phyloP scores from a whole-genome alignment of 1,140 invertebrate genomes.

The Zeugodacus cucurbitae region DNA sequence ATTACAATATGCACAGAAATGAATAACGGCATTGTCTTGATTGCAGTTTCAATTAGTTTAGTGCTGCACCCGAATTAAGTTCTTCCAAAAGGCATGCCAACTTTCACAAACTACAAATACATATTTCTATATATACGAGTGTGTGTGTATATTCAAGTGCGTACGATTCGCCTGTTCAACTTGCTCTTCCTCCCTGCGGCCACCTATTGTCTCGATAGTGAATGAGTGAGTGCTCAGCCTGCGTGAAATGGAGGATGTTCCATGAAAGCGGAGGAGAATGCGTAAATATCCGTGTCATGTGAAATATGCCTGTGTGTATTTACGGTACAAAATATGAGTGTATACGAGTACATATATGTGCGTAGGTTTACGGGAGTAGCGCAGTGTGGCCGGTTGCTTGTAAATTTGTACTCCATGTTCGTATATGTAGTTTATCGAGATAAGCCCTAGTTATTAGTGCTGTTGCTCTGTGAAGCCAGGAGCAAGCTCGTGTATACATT shows the following conservation, averaged over 20 bases:
- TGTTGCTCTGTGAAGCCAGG: neutral
- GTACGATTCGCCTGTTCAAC: neutral
- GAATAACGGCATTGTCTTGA: neutral
- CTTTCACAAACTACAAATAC: neutral
- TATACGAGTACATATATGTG: too few relatives aligned
- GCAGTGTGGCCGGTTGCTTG: neutral
- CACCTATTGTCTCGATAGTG: neutral
- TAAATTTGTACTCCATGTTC: neutral
- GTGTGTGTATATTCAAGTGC: neutral
- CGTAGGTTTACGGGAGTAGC: too few relatives aligned
- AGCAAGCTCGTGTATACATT: neutral
- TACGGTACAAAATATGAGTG: neutral
- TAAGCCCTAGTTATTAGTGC: neutral
- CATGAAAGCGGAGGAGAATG: neutral
- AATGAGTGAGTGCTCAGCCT: neutral
- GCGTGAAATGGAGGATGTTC: neutral
- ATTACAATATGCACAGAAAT: neutral
- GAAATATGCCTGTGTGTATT: neutral
- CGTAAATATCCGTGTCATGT: neutral
- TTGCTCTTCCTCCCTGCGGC: neutral
- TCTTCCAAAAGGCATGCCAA: neutral
- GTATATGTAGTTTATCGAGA: neutral
- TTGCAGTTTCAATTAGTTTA: constrained; percentile 4
- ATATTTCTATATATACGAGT: too few relatives aligned
- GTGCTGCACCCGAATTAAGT: neutral